Conservation (phyloP, 1,140 invertebrate genomes). For the Colletes latitarsis region DNA sequence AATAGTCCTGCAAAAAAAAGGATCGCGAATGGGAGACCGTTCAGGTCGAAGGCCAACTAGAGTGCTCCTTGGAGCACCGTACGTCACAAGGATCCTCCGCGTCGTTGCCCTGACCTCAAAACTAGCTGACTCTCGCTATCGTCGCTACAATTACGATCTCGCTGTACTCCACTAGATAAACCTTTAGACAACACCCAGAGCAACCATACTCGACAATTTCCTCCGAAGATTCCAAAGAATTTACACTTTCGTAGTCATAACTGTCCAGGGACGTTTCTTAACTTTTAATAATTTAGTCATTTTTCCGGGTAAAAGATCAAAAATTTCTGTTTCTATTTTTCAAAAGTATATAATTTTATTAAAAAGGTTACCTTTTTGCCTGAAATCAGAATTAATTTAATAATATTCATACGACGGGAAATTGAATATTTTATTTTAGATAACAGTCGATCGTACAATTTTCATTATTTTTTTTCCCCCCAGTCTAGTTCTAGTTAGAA, state of each 20-base stretch:
- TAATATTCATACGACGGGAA: no score
- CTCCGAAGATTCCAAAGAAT: not conserved
- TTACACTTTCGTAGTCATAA: not conserved
- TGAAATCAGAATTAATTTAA: no score
- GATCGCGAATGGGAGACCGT: not conserved
- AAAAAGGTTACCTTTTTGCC: no score
- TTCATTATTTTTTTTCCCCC: no score
- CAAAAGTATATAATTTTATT: no score
- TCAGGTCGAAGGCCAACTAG: conserved; percentile 63
- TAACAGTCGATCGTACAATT: no score
- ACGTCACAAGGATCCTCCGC: conserved; percentile 72
- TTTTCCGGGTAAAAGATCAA: no score
- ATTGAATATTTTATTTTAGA: no score
- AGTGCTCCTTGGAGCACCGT: conserved; percentile 58
- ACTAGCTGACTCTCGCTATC: conserved; percentile 65
- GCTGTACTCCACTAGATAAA: conserved; percentile 4
- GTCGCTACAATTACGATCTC: conserved; percentile 63
- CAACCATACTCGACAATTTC: not conserved
- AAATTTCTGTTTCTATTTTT: no score
- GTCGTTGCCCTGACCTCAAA: conserved; percentile 77
- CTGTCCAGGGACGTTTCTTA: no score
- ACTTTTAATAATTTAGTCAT: no score
- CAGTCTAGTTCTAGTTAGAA: no score
- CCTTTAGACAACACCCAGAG: not conserved
- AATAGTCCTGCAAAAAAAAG: conserved; percentile 32